Percentiles rank a stretch among this genome's conserved stretches.
phyloP scores from a whole-genome alignment of 2,797 vertebrate species.

The Taenioides sp. region DNA sequence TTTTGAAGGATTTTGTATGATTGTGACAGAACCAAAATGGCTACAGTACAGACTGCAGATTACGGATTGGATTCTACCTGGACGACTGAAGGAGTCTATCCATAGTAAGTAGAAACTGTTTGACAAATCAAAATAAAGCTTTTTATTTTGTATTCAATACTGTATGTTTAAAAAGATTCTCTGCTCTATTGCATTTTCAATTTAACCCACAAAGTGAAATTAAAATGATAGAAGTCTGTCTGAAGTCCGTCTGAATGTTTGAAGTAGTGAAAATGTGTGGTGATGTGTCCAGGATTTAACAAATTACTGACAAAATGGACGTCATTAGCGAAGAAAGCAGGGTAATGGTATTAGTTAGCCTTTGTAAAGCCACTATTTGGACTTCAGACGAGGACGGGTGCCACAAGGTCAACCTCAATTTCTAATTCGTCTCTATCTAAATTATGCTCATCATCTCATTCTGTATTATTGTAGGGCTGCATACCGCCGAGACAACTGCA shows the following conservation, averaged over 20 bases:
- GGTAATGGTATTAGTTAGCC: constrained; percentile 49
- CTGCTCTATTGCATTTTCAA: not conserved
- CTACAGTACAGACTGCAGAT: no score
- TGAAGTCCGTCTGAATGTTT: not conserved
- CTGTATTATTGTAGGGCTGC: constrained; percentile 36
- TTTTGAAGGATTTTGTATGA: not conserved
- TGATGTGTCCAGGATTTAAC: constrained; percentile 20
- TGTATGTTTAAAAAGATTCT: not conserved
- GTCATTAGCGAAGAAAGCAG: constrained; percentile 39
- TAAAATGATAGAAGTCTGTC: not conserved
- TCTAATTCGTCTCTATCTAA: constrained; percentile 57
- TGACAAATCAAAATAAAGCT: not conserved
- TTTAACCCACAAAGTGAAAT: not conserved
- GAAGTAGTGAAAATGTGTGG: constrained; percentile 13
- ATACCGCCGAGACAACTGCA: constrained; percentile 25
- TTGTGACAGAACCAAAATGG: not conserved
- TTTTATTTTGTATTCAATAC: not conserved
- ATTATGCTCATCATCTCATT: constrained; percentile 48
- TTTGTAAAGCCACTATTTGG: constrained; percentile 48
- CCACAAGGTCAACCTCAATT: constrained; percentile 61
- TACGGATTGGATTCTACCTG: no score
- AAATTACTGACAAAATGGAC: constrained; percentile 24
- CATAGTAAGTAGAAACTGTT: not conserved
- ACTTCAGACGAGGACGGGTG: constrained; percentile 40
- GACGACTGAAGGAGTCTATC: no score